phyloP scores from a whole-genome alignment of 2,113 vertebrate species.

The Zosterops pallidus region DNA sequence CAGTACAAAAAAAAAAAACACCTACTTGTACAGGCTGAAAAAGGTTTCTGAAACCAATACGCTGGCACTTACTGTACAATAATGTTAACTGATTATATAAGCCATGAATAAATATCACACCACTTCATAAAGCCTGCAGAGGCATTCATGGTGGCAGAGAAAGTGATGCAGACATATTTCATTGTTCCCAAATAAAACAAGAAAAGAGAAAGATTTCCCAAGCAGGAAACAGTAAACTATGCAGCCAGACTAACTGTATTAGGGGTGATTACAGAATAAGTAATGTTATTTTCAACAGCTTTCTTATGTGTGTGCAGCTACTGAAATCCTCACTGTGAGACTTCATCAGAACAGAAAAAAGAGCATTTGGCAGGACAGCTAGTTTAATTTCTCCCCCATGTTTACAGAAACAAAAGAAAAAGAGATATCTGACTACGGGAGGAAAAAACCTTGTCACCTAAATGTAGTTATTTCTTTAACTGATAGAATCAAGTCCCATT shows the following conservation, averaged over 20 bases:
- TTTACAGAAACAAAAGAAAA: constrained; percentile 33
- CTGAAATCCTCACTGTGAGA: constrained; percentile 34
- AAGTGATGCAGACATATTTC: constrained; percentile 40
- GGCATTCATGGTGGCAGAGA: background rate
- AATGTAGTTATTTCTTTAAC: constrained; percentile 27
- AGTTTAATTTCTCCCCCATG: constrained; percentile 40
- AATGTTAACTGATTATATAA: constrained; percentile 38
- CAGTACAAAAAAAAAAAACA: constrained; percentile 42
- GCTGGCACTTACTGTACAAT: constrained; percentile 59
- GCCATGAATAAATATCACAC: constrained; percentile 55
- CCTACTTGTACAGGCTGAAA: constrained; percentile 19
- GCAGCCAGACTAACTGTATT: constrained; percentile 24
- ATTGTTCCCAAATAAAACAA: constrained; percentile 66
- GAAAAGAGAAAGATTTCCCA: constrained; percentile 11
- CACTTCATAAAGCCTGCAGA: constrained; percentile 14
- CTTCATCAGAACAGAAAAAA: constrained; percentile 45
- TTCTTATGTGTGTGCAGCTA: constrained; percentile 38
- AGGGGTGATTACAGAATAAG: background rate
- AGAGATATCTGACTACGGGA: background rate
- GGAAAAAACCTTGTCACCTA: constrained; percentile 12
- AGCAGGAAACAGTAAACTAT: constrained; percentile 29
- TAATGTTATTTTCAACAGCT: constrained; percentile 29
- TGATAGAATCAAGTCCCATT: background rate
- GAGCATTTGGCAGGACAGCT: constrained; percentile 33
- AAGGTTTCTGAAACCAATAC: constrained; percentile 14